Evolutionary conservation across 2,888 invertebrate genomes (phyloP).

Genomic region (Chrysotoxum bicinctum): DNA sequence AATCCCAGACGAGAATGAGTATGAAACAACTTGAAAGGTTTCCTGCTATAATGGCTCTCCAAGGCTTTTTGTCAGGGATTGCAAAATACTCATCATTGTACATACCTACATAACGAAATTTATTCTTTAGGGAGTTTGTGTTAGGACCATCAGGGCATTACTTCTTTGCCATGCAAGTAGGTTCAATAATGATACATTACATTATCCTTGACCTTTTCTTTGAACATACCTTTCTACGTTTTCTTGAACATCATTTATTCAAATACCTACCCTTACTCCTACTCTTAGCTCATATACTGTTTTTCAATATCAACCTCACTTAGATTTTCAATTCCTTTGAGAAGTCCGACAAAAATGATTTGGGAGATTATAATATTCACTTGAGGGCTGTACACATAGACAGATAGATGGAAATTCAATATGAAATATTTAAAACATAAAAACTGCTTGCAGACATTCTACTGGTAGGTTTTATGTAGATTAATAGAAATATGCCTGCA

Average conservation of each 20-base stretch:
- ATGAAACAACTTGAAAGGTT: background rate
- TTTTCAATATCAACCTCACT: conserved; percentile 7
- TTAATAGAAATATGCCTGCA: background rate
- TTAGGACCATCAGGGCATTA: background rate
- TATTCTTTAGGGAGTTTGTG: background rate
- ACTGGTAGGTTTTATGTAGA: background rate
- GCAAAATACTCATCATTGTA: background rate
- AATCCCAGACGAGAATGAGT: background rate
- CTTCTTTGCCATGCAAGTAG: background rate
- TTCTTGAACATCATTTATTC: background rate
- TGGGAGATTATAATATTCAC: conserved; percentile 12
- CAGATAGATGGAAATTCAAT: background rate
- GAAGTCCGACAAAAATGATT: conserved; percentile 9
- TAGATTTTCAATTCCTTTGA: conserved; percentile 14
- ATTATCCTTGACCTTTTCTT: conserved; percentile 18
- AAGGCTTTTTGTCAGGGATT: background rate
- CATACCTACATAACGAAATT: background rate
- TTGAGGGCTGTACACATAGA: background rate
- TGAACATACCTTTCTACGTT: background rate
- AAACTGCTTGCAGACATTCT: background rate
- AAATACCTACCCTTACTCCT: background rate
- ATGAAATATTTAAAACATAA: conserved; percentile 12
- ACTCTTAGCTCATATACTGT: background rate
- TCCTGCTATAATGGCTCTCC: background rate
- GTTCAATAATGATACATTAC: conserved; percentile 12